Percentiles rank a stretch among this genome's conserved stretches.
Conservation (phyloP, 2,113 vertebrate genomes). For the Columba janthina region DNA sequence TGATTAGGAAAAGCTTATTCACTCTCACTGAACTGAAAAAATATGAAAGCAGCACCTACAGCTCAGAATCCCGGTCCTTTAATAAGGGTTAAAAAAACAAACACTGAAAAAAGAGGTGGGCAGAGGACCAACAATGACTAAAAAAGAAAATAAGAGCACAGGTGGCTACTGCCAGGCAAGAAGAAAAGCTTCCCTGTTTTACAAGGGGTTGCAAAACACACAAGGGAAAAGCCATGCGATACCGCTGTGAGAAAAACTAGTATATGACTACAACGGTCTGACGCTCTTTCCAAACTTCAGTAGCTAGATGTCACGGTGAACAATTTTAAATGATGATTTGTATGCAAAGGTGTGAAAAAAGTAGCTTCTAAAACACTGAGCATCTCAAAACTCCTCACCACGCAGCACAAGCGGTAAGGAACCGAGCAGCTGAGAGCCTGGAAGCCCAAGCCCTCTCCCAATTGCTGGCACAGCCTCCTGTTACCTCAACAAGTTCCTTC, state of each 20-base stretch:
- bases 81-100: conserved; percentile 30
- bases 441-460: not conserved
- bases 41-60: conserved; percentile 37
- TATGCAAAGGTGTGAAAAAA: not conserved
- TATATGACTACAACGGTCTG: not conserved
- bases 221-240: not conserved
- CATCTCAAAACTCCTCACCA: not conserved
- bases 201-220: not conserved
- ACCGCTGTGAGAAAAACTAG: not conserved
- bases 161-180: conserved; percentile 4
- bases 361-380: not conserved
- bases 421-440: not conserved
- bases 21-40: not conserved
- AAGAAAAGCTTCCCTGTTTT: conserved; percentile 8
- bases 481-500: not conserved
- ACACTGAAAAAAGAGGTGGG: conserved; percentile 14
- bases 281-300: not conserved
- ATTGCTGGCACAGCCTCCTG: not conserved
- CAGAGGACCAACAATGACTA: conserved; percentile 37
- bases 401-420: not conserved
- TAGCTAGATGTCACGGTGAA: not conserved
- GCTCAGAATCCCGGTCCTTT: not conserved
- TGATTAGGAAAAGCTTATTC: no score
- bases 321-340: not conserved
- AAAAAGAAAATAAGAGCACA: conserved; percentile 38